Evolutionary conservation across 2,888 invertebrate genomes (phyloP).

Genomic region (Oasisia sp.): DNA sequence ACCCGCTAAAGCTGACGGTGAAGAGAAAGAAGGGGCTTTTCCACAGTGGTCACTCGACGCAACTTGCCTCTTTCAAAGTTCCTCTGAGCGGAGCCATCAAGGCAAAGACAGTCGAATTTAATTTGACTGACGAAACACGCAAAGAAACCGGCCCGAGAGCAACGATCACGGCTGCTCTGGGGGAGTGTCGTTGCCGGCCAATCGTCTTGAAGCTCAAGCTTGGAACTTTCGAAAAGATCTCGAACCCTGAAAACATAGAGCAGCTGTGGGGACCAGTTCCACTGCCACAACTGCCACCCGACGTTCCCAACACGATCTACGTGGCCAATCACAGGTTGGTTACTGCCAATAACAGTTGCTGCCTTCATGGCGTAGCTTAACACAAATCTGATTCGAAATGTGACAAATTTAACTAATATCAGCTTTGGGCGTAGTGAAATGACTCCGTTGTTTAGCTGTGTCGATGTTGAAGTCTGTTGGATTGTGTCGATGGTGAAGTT

Average conservation of each 20-base stretch:
- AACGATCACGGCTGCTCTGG: background rate
- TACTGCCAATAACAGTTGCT: conserved; percentile 28
- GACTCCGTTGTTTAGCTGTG: background rate
- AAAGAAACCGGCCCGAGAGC: background rate
- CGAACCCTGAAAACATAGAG: conserved; percentile 58
- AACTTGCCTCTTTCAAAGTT: background rate
- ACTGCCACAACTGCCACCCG: conserved; percentile 53
- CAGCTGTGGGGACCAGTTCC: conserved; percentile 62
- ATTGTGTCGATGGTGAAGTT: background rate
- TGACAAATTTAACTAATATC: too few species aligned
- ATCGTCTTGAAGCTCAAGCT: conserved; percentile 50
- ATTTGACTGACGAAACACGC: background rate
- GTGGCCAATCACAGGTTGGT: conserved; percentile 59
- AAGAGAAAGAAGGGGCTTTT: background rate
- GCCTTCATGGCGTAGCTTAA: too few species aligned
- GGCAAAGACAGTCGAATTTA: background rate
- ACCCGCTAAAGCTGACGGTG: background rate
- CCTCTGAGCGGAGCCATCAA: background rate
- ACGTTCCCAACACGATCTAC: conserved; percentile 53
- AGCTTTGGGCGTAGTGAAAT: too few species aligned
- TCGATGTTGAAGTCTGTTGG: background rate
- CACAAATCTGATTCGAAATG: too few species aligned
- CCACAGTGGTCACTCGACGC: background rate
- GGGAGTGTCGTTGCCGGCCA: conserved; percentile 41
- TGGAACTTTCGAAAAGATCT: conserved; percentile 58